Evolutionary conservation across 2,888 invertebrate species (phyloP).

Genomic region (Tricholauxania praeusta): DNA sequence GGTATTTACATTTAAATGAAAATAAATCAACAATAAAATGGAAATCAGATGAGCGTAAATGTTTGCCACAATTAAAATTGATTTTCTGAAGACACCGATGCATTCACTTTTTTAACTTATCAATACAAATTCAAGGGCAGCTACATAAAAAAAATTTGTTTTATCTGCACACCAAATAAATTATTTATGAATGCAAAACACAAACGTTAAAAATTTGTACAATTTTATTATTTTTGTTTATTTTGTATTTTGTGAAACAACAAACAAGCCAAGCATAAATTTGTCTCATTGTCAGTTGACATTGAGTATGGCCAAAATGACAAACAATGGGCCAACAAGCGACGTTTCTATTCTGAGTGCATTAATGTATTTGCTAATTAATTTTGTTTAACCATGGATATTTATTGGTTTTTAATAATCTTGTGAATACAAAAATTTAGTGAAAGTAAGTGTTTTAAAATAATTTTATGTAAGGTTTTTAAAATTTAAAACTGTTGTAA

Average conservation of each 20-base stretch:
- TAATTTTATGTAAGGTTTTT: neutral
- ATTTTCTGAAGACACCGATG: too few relatives aligned
- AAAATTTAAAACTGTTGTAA: too few relatives aligned
- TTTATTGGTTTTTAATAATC: too few relatives aligned
- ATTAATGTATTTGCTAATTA: constrained; percentile 5
- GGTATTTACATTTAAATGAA: too few relatives aligned
- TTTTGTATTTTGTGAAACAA: constrained; percentile 11
- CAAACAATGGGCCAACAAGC: constrained; percentile 18
- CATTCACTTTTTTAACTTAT: too few relatives aligned
- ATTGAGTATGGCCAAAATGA: constrained; percentile 8
- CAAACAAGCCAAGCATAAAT: constrained; percentile 36
- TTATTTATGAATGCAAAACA: constrained; percentile 20
- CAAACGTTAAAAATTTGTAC: neutral
- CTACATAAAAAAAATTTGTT: neutral
- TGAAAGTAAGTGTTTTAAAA: too few relatives aligned
- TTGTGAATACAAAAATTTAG: too few relatives aligned
- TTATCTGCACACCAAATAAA: constrained; percentile 19
- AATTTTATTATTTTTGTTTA: neutral
- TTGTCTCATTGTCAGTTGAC: constrained; percentile 18
- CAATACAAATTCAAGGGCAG: neutral
- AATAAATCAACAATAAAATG: too few relatives aligned
- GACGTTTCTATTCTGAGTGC: constrained; percentile 12
- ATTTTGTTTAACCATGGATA: constrained; percentile 20
- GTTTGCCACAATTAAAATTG: too few relatives aligned
- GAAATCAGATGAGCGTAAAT: too few relatives aligned